Base-by-base conservation (phyloP, 2,113 vertebrate species). In the Megaceryle maxima region DNA sequence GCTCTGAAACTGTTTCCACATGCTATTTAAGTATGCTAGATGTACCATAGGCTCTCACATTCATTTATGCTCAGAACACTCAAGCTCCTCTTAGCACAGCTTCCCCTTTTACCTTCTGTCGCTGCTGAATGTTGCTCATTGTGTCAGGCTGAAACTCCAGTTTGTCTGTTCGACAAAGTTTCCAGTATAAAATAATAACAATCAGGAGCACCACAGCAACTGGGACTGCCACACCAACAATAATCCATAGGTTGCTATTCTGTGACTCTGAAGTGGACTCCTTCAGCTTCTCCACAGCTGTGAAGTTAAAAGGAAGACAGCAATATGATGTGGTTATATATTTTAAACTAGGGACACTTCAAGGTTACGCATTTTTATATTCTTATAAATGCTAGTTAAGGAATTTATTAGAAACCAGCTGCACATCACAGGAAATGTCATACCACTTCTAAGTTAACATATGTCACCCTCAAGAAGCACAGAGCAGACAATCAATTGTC, bases 61-160 rank as follows among this genome's bases (percentile, higher is more conserved):
- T 87, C 1, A 0, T 60, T 67, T 72, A 51, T 46, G 24, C 13
- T 87, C 57, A 82, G 62, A 93, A 87, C 35, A 76, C n/a, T 44
- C 39, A 55, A 88, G 29, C 16, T 85, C 46, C 43, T 83, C 77
- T 64, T 86, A 59, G n/a, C n/a, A 57, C 44, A 91, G 50, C 50
- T 67, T 76, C 62, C 87, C 25, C 50, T 77, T 96, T 98, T 96
- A 99, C 99, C 99, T 99, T 99, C 97, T 99, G 99, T 59, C 99
- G 98, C 96, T 99, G 99, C 97, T 99, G 99, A 87, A 99, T 97
- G 94, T 98, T 98, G 96, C 98, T 99, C 97, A 99, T 98, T 1
- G 99, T 98, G 80, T 99, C 99, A 0, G 99, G 99, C 96, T 99
- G 99, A 81, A 99, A 99, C 97, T 99, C 99, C 97, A 99, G 97